phyloP scores from a whole-genome alignment of 1,140 invertebrate genomes.

The Phenacoccus solenopsis region DNA sequence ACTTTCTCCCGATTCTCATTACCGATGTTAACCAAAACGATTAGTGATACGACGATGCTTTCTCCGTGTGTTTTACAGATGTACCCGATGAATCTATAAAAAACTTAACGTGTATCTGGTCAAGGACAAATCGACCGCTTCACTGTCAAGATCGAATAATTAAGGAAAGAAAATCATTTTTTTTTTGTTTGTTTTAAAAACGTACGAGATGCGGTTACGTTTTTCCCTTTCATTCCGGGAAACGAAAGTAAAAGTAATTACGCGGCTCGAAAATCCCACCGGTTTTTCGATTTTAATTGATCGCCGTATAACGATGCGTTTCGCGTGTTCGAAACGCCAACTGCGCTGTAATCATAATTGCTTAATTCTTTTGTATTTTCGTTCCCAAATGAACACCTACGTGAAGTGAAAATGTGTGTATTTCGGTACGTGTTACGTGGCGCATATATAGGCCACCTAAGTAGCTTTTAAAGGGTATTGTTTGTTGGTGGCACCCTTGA shows the following conservation, averaged over 20 bases:
- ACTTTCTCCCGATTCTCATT: conserved; percentile 10
- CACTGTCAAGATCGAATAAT: conserved; percentile 14
- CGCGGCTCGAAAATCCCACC: too few species aligned
- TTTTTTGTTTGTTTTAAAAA: too few species aligned
- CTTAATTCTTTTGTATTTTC: background rate
- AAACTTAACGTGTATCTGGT: conserved; percentile 6
- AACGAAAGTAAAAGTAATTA: background rate
- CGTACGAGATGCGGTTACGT: background rate
- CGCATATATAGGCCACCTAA: too few species aligned
- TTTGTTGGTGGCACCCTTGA: background rate
- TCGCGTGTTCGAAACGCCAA: too few species aligned
- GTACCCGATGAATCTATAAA: conserved; percentile 7
- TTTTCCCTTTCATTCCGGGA: background rate
- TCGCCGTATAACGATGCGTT: too few species aligned
- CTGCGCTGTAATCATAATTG: too few species aligned
- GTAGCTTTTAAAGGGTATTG: background rate
- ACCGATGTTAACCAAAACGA: conserved; percentile 4
- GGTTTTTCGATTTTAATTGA: too few species aligned
- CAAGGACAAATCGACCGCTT: conserved; percentile 8
- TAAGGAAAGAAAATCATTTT: background rate
- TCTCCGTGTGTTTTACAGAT: background rate
- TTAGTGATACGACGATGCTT: background rate
- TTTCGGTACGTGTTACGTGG: too few species aligned
- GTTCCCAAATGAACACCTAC: too few species aligned
- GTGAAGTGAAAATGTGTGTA: background rate